Conservation (phyloP, 1,140 invertebrate genomes). For the Cyclina sinensis region DNA sequence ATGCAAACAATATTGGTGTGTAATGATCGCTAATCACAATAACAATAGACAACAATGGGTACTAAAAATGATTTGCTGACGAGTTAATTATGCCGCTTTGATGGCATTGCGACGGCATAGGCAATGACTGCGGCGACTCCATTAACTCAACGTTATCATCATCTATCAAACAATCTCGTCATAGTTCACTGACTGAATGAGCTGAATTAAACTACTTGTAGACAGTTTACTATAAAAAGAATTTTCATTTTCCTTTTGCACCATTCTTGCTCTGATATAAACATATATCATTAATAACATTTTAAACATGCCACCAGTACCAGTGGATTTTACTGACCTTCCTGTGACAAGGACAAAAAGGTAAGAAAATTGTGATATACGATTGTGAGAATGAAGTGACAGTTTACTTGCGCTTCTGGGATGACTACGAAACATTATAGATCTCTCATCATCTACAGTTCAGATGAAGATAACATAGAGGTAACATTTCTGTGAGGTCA, state of each 20-base stretch:
- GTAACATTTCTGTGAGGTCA: background rate
- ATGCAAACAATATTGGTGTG: background rate
- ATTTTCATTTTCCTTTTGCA: background rate
- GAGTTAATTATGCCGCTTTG: conserved; percentile 5
- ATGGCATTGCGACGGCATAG: background rate
- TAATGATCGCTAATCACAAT: background rate
- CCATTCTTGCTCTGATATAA: background rate
- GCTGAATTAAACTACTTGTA: background rate
- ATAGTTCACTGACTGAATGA: background rate
- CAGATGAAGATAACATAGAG: no score
- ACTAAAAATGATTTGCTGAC: conserved; percentile 7
- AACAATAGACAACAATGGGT: background rate
- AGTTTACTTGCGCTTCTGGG: no score
- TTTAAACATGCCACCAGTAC: background rate
- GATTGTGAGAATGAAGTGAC: no score
- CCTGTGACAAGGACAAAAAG: background rate
- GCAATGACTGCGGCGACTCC: background rate
- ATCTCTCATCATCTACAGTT: no score
- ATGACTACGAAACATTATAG: no score
- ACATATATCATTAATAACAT: background rate
- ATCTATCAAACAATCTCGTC: conserved; percentile 2
- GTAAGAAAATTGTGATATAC: background rate
- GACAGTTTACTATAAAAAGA: background rate
- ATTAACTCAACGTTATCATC: conserved; percentile 11
- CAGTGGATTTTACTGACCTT: background rate